phyloP scores from a whole-genome alignment of 2,797 vertebrate genomes.

The Halcyon leucocephala region DNA sequence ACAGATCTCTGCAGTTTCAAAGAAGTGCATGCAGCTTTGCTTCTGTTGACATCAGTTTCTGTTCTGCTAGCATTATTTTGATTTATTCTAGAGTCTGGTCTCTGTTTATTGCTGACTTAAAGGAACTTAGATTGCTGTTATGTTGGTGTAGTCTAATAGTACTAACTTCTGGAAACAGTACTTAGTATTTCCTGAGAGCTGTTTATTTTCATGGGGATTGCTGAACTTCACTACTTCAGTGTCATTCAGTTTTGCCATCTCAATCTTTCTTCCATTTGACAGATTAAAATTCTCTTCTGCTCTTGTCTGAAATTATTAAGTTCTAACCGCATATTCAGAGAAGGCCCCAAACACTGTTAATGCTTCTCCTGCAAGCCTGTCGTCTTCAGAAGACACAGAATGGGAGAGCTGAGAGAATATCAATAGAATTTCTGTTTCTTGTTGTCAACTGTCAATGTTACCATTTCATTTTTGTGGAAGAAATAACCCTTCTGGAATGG shows the following conservation, averaged over 20 bases:
- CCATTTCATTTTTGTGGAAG: background rate
- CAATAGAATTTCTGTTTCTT: background rate
- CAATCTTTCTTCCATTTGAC: background rate
- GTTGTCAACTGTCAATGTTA: background rate
- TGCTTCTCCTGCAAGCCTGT: background rate
- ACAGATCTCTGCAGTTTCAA: background rate
- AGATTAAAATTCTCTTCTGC: background rate
- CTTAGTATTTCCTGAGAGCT: background rate
- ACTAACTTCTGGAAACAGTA: background rate
- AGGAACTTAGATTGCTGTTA: background rate
- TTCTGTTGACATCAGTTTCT: background rate
- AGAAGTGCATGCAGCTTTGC: background rate
- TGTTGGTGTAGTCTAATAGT: background rate
- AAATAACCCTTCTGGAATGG: background rate
- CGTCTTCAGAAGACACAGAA: background rate
- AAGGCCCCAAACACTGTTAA: background rate
- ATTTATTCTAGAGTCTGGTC: background rate
- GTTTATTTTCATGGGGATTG: background rate
- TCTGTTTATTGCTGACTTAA: background rate
- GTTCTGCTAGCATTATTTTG: background rate
- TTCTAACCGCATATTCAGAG: background rate
- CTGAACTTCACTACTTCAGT: background rate
- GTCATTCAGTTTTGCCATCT: background rate
- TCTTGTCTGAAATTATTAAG: background rate
- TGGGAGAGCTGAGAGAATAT: rapidly evolving